A percentile compares a stretch with the other conserved stretches of the same genome.
phyloP scores from a whole-genome alignment of 2,797 vertebrate genomes.

The Dipus sagitta region DNA sequence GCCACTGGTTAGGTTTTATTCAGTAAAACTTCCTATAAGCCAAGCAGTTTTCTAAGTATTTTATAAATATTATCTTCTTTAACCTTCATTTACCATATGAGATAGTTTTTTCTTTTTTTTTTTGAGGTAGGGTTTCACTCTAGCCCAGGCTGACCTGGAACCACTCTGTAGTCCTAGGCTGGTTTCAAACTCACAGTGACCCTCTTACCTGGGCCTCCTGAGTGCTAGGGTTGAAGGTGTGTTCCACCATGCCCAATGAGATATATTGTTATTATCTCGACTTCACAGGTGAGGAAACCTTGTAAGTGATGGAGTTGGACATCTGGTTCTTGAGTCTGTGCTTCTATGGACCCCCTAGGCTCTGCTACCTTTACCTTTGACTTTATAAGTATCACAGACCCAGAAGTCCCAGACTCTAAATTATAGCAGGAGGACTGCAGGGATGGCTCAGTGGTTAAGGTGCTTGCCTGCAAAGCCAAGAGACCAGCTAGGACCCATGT shows the following conservation, averaged over 20 bases:
- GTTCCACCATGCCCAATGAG: too few species aligned
- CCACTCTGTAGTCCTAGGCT: too few species aligned
- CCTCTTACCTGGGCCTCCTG: too few species aligned
- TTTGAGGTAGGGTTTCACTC: too few species aligned
- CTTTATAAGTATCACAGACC: not conserved
- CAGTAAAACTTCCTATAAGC: conserved; percentile 16
- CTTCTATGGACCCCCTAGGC: not conserved
- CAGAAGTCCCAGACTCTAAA: not conserved
- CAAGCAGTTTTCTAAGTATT: conserved; percentile 29
- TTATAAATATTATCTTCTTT: conserved; percentile 15
- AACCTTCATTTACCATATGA: not conserved
- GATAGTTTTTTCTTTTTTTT: not conserved
- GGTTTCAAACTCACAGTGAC: too few species aligned
- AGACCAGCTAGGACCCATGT: too few species aligned
- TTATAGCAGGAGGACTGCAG: not conserved
- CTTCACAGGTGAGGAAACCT: not conserved
- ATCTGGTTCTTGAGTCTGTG: not conserved
- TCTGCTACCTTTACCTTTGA: not conserved
- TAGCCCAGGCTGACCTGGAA: too few species aligned
- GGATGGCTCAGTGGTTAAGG: too few species aligned
- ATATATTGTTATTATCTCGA: not conserved
- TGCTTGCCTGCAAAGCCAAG: too few species aligned
- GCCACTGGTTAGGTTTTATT: not conserved
- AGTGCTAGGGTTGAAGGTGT: too few species aligned
- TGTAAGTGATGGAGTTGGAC: not conserved